A percentile compares a stretch with the other conserved stretches of the same genome.
Evolutionary conservation across 2,113 vertebrate species (phyloP).

Genomic region (Odontophorus gujanensis): DNA sequence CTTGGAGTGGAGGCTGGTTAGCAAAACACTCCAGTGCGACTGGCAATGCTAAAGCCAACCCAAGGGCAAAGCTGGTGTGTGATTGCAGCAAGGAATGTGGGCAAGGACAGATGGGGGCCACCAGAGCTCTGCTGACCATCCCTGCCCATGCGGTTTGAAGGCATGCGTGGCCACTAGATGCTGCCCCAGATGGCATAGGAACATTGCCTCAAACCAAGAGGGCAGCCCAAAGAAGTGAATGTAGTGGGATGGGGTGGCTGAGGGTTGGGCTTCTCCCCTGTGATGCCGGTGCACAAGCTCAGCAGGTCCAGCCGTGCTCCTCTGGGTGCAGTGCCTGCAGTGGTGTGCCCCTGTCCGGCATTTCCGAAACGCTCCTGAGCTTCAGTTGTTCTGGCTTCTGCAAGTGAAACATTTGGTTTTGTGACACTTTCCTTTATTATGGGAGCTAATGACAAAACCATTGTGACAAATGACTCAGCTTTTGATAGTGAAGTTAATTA

Average conservation of each 20-base stretch:
- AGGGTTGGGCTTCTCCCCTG: neutral
- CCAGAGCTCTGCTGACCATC: neutral
- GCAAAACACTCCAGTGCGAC: neutral
- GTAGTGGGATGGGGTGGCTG: neutral
- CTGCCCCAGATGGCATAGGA: rapidly evolving
- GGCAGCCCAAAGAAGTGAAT: neutral
- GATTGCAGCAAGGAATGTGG: neutral
- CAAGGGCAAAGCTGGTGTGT: neutral
- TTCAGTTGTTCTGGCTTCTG: neutral
- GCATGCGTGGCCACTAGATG: neutral
- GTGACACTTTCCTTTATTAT: conserved; percentile 70
- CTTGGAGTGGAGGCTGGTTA: neutral
- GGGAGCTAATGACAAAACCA: conserved; percentile 69
- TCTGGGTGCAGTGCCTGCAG: too few species aligned
- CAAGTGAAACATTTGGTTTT: conserved; percentile 61
- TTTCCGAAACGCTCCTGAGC: neutral
- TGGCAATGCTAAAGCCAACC: neutral
- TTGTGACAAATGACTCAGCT: conserved; percentile 76
- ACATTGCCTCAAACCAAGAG: neutral
- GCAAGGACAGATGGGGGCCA: neutral
- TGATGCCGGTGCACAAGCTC: too few species aligned
- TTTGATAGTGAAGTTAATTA: conserved; percentile 62
- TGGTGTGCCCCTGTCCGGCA: rapidly evolving
- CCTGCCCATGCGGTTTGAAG: neutral
- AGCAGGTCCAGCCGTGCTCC: too few species aligned